Percentiles rank a stretch among this genome's conserved stretches.
These are phyloP conservation scores for Catharus fuscescens DNA, from an alignment of 2,113 vertebrate genomes.

Conservation along the genomic window DNA sequence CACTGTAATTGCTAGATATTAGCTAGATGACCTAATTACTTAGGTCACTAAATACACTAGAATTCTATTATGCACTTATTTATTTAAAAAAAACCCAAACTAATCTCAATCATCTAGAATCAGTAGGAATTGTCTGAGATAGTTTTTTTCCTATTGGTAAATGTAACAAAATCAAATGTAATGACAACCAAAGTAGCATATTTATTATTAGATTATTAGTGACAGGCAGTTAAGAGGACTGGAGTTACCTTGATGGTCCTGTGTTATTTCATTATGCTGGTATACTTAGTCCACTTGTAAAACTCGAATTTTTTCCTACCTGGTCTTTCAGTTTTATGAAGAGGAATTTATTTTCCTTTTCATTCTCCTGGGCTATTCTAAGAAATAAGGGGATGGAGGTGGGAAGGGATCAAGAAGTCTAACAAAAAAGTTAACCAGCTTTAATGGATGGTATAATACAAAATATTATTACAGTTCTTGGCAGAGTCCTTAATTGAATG, in stretches of 20 bases:
- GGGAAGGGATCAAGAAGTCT: not conserved
- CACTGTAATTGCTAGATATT: rapidly evolving
- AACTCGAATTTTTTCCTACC: not conserved
- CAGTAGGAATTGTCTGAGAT: not conserved
- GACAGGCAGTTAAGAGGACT: not conserved
- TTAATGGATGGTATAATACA: not conserved
- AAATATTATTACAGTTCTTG: not conserved
- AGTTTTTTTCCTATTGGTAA: not conserved
- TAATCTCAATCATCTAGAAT: not conserved
- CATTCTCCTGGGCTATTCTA: not conserved
- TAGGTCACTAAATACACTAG: not conserved
- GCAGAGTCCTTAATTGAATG: not conserved
- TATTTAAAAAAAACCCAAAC: not conserved
- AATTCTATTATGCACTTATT: not conserved
- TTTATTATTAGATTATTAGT: not conserved
- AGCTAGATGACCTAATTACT: not conserved
- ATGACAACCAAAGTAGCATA: not conserved
- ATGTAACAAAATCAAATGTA: not conserved
- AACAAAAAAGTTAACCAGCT: not conserved
- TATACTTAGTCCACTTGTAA: not conserved
- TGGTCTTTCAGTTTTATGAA: not conserved
- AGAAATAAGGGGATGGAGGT: not conserved
- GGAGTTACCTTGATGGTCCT: not conserved
- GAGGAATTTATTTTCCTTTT: not conserved
- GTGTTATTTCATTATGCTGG: not conserved